Evolutionary conservation across 2,888 invertebrate genomes (phyloP).

Genomic region (Nesidiocoris tenuis): DNA sequence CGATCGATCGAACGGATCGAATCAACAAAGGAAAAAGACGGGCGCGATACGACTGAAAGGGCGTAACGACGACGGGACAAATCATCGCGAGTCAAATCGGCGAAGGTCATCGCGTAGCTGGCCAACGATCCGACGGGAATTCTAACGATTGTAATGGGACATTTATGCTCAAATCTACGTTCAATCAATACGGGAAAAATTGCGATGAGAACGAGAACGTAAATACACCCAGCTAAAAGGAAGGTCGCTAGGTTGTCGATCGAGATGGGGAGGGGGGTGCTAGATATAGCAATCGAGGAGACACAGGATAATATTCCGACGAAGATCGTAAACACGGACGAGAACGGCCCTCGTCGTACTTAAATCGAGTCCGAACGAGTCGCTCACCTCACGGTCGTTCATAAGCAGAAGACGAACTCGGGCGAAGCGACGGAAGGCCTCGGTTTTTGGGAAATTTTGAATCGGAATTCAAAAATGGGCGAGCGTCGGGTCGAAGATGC

Average conservation of each 20-base stretch:
- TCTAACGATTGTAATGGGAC: too few relatives aligned
- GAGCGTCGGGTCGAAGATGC: background rate
- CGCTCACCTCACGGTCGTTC: background rate
- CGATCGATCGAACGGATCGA: background rate
- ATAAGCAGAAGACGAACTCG: background rate
- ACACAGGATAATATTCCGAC: background rate
- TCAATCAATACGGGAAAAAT: background rate
- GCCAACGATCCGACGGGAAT: too few relatives aligned
- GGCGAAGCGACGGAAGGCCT: background rate
- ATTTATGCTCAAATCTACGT: too few relatives aligned
- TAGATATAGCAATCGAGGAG: slow-evolving; percentile 14
- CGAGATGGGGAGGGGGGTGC: slow-evolving; percentile 17
- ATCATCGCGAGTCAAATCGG: background rate
- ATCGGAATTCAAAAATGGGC: background rate
- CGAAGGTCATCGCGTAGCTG: too few relatives aligned
- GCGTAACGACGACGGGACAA: background rate
- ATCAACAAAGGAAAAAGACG: background rate
- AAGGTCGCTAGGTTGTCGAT: slow-evolving; percentile 24
- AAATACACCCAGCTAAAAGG: slow-evolving; percentile 38
- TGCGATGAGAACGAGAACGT: background rate
- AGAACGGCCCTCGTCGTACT: background rate
- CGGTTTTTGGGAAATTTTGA: too few relatives aligned
- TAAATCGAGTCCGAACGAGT: background rate
- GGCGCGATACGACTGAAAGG: background rate
- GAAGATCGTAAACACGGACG: too few relatives aligned